Evolutionary conservation across 2,888 invertebrate species (phyloP), one percentile per base, ranked within the genome.

Genomic region (Bursaphelenchus okinawaensis): DNA sequence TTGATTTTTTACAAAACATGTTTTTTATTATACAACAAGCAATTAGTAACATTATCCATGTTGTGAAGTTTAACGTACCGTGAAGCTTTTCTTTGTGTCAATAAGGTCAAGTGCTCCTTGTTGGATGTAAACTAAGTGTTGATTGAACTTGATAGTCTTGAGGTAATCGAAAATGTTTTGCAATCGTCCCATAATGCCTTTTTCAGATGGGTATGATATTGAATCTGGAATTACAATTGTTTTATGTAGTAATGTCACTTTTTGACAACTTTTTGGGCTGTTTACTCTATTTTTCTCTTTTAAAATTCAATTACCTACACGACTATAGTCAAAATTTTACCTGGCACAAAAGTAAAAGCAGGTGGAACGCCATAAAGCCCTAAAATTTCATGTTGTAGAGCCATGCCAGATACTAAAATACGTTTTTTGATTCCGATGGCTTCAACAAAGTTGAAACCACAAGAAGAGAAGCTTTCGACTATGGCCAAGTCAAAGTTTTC

Each of bases 401-500:
- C 26, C 6, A 54, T 23, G 9, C 40, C 29, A 22, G 16, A 63
- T 19, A 66, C 26, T 6, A 54, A 27, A 24, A 65, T 62, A 6
- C 50, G 40, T 55, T 66, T 65, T 29, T 26, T 7, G 24, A 65
- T 31, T 22, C 62, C 62, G 16, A 65, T 16, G 9, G 23, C 29
- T 12, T 52, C 27, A 19, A 66, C 66, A 19, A 65, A 16, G 7
- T 70, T 60, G 52, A 68, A 69, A 12, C 66, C 71, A 56, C 74
- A 74, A 0, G 54, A 19, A 59, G 71, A 70, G 27, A 74, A 73
- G 20, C 68, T 68, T 29, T 74, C 74, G 1, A 66, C 56, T 7
- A 74, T 50, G 6, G 66, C 71, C 20, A 74, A 28, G 63, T 74
- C 74, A 59, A 65, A 74, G 6, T 73, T 69, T 52, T 72, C 70